Percentiles rank a stretch among this genome's conserved stretches.
These are phyloP conservation scores for Ophion ventricosus DNA, from an alignment of 2,888 invertebrate species.

Conservation along the genomic window DNA sequence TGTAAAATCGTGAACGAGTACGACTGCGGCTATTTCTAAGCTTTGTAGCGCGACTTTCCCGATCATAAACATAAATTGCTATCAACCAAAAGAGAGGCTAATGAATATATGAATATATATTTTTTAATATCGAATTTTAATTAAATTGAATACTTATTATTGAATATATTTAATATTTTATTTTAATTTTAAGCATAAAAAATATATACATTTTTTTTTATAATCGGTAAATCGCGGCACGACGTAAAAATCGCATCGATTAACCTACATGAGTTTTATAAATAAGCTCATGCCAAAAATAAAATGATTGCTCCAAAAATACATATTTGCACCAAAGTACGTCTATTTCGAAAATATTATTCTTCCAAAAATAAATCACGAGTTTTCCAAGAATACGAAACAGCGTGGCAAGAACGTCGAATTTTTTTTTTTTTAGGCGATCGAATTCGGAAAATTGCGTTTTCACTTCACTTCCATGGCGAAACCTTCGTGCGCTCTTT, in stretches of 20 bases:
- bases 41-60: background rate
- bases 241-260: background rate
- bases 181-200: too few relatives aligned
- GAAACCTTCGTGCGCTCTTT: background rate
- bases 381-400: background rate
- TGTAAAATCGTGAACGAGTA: background rate
- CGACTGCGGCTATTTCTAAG: background rate
- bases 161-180: too few relatives aligned
- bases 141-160: too few relatives aligned
- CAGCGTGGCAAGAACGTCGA: background rate
- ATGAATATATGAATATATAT: too few relatives aligned
- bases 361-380: conserved; percentile 1
- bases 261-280: background rate
- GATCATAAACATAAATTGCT: background rate
- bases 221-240: background rate
- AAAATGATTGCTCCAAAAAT: background rate
- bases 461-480: background rate
- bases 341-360: background rate
- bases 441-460: background rate
- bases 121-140: too few relatives aligned
- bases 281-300: background rate
- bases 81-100: background rate
- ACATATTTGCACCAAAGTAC: background rate
- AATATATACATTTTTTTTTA: background rate
- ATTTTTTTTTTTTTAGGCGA: background rate